Evolutionary conservation across 2,113 vertebrate genomes (phyloP), one percentile per base, ranked within the genome.

Genomic region (Cryptoleucopteryx plumbea): DNA sequence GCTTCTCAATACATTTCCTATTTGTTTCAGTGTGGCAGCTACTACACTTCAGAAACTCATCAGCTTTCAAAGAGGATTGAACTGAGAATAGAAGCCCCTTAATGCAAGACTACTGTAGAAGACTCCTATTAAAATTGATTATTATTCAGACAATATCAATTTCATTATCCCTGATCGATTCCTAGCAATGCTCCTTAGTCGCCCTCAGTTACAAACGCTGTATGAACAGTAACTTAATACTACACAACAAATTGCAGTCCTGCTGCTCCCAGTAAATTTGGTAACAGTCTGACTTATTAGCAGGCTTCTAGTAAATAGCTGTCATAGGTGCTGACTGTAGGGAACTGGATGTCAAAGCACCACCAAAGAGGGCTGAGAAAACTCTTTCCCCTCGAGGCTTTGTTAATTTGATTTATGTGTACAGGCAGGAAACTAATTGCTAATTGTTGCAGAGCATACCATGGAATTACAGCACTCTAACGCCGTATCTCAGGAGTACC

Each of bases 101-200:
- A 98, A 97, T 82, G 62, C 83, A 97, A 97, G 95, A 71, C 82
- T 88, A 95, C 91, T 94, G 95, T 94, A 98, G 95, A 96, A 95
- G 74, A 91, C 80, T 81, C 89, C 97, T 98, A 98, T 97, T 98
- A 98, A 98, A 98, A 98, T 97, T 97, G 98, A 98, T 98, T 98
- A 98, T 96, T 98, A 98, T 97, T 97, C 97, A 94, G 94, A 88
- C 86, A 91, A 96, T 97, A 98, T 98, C 96, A 97, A 97, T 98
- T 98, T 96, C 96, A 98, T 98, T 98, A 97, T 96, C 93, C 82
- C 91, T 70, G 92, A 98, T 98, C 72, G 34, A 99, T 98, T 93
- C 82, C 83, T n/a, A 89, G 90, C 84, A 62, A 91, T 34, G 71
- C 34, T 95, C 83, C 66, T 97, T 84, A 88, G 96, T 72, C 97